Evolutionary conservation across 2,113 vertebrate species (phyloP).

Genomic region (Sander lucioperca): DNA sequence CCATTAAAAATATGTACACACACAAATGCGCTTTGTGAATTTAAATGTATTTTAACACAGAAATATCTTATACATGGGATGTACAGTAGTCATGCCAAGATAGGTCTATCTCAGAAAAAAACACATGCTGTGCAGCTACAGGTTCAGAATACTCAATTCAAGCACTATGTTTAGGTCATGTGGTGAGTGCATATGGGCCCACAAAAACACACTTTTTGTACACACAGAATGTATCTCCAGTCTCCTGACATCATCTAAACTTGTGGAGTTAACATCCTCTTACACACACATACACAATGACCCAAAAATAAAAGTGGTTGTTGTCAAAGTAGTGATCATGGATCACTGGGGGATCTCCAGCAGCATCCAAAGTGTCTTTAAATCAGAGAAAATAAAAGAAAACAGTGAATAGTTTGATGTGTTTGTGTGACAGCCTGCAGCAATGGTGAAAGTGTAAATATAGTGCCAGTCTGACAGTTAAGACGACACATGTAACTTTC

Average conservation of each 20-base stretch:
- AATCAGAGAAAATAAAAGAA: neutral
- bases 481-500: neutral
- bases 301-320: conserved; percentile 16
- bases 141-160: neutral
- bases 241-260: conserved; percentile 6
- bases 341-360: conserved; percentile 12
- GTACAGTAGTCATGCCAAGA: neutral
- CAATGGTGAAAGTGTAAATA: neutral
- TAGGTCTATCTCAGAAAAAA: neutral
- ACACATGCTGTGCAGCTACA: conserved; percentile 10
- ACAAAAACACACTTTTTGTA: neutral
- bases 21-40: neutral
- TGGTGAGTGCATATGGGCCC: neutral
- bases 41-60: neutral
- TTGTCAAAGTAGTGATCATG: conserved; percentile 10
- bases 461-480: neutral
- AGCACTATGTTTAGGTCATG: neutral
- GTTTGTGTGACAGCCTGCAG: conserved; percentile 1
- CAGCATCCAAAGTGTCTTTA: neutral
- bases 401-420: conserved; percentile 1
- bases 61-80: neutral
- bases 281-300: neutral
- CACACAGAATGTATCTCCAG: neutral
- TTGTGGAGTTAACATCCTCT: neutral
- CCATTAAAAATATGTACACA: no score